Percentiles rank a stretch among this genome's conserved stretches.
These are phyloP conservation scores for Diadophis punctatus DNA, from an alignment of 2,113 vertebrate species.

Conservation along the genomic window DNA sequence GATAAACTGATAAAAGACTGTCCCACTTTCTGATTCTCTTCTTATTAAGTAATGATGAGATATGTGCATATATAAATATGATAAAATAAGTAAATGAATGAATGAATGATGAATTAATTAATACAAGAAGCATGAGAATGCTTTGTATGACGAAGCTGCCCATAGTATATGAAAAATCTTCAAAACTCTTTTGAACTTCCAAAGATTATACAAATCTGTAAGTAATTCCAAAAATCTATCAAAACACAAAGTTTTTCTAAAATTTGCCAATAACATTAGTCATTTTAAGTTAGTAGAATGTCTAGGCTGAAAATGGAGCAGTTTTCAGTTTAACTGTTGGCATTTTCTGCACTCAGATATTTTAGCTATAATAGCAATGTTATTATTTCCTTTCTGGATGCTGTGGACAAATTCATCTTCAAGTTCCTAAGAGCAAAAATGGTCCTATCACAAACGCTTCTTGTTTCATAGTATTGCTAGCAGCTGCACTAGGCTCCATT, in stretches of 20 bases:
- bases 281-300: background rate
- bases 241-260: background rate
- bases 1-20: background rate
- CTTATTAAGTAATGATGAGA: background rate
- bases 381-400: background rate
- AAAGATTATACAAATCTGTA: background rate
- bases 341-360: background rate
- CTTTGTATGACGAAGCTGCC: background rate
- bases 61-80: background rate
- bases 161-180: background rate
- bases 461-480: background rate
- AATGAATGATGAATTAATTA: no score
- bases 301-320: background rate
- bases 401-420: background rate
- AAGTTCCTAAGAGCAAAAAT: conserved; percentile 5
- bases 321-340: background rate
- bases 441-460: background rate
- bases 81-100: background rate
- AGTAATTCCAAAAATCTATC: background rate
- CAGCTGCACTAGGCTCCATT: background rate
- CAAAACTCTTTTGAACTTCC: background rate
- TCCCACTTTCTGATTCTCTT: background rate
- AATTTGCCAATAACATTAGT: background rate
- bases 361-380: background rate
- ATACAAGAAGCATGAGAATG: background rate